Evolutionary conservation across 2,888 invertebrate species (phyloP).

Genomic region (Ellobium chinense): DNA sequence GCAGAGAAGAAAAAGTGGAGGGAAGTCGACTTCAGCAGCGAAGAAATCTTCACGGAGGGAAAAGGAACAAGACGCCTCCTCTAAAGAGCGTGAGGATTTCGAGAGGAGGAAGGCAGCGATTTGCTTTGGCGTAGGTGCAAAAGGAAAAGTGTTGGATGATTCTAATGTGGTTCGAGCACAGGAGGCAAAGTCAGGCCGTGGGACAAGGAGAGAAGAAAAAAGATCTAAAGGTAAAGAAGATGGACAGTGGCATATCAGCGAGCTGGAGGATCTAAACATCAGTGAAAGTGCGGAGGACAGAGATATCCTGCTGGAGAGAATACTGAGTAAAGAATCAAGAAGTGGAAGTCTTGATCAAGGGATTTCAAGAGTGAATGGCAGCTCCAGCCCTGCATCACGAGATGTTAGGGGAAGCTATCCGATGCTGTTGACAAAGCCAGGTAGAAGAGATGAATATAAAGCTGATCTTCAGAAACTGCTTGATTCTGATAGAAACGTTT

Average conservation of each 20-base stretch:
- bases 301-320: constrained; percentile 3
- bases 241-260: too few species aligned
- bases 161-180: background rate
- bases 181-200: background rate
- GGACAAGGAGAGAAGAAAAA: too few species aligned
- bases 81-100: background rate
- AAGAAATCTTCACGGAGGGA: background rate
- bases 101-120: background rate
- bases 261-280: background rate
- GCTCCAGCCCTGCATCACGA: too few species aligned
- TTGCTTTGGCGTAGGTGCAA: background rate
- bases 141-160: background rate
- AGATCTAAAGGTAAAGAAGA: background rate
- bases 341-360: too few species aligned
- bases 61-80: background rate
- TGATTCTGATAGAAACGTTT: background rate
- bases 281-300: background rate
- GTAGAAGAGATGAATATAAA: too few species aligned
- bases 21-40: background rate
- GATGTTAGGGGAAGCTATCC: too few species aligned
- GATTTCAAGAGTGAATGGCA: too few species aligned
- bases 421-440: too few species aligned
- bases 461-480: constrained; percentile 10
- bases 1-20: background rate
- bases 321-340: background rate